Evolutionary conservation across 2,797 vertebrate species (phyloP).

Genomic region (Tolypeutes matacus): DNA sequence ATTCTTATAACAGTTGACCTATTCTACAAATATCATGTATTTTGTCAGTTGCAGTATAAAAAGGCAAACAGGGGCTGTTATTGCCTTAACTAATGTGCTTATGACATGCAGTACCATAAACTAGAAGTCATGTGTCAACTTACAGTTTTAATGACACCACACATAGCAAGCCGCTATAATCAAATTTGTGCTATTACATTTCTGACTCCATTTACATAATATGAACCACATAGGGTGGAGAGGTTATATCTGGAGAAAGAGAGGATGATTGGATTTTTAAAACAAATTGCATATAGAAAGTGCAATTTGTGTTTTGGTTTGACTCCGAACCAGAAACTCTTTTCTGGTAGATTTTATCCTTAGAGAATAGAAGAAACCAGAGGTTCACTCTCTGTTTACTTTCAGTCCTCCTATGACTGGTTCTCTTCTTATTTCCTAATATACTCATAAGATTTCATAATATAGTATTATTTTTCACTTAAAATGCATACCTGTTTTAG

Average conservation of each 20-base stretch:
- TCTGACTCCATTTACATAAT: constrained; percentile 81
- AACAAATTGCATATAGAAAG: constrained; percentile 67
- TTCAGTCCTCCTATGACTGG: neutral
- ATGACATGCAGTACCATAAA: constrained; percentile 34
- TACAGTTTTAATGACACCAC: constrained; percentile 62
- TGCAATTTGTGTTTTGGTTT: constrained; percentile 61
- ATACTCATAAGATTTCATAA: constrained; percentile 1
- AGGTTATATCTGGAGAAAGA: constrained; percentile 72
- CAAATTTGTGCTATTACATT: constrained; percentile 75
- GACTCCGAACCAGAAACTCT: constrained; percentile 29
- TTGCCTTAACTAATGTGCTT: constrained; percentile 46
- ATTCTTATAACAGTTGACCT: neutral
- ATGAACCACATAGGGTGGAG: constrained; percentile 65
- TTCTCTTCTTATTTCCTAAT: neutral
- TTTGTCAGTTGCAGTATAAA: neutral
- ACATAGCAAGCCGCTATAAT: constrained; percentile 49
- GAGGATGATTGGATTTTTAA: constrained; percentile 73
- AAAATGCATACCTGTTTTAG: neutral
- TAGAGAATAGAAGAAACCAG: neutral
- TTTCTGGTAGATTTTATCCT: neutral
- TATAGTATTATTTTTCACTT: constrained; percentile 25
- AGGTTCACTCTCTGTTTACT: neutral
- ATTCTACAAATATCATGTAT: neutral
- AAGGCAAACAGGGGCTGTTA: neutral
- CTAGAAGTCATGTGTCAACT: constrained; percentile 43